Evolutionary conservation across 2,888 invertebrate species (phyloP), one percentile per base, ranked within the genome.

Genomic region (Osmoderma eremita): DNA sequence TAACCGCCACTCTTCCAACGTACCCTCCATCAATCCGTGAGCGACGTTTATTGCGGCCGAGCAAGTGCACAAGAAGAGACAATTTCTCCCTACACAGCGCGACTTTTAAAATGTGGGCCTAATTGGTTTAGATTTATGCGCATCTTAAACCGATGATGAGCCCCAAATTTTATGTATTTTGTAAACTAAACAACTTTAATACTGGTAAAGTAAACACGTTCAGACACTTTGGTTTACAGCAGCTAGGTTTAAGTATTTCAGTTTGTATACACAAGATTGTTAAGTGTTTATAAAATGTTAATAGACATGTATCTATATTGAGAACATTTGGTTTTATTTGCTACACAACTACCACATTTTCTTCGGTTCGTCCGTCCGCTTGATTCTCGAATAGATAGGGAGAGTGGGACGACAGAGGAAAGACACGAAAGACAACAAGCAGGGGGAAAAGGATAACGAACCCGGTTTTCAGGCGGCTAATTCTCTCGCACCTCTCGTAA

Each of bases 251-350:
- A 78, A 80, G 79, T 79, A 79, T 79, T 79, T 74, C 76, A 75
- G 77, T 78, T 80, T 79, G 79, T 80, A 75, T 81, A 80, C 77
- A 78, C 78, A 78, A 73, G 74, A 74, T 74, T 74, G 75, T 77
- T 78, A 79, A 80, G 79, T 80, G 78, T 79, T 79, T 80, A 76
- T 74, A 75, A 67, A 75, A 79, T 76, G 76, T 75, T 79, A 80
- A 80, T 80, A 79, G 78, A 79, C 76, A 76, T 71, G 78, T 75
- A 76, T 80, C 77, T 79, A 78, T 77, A 78, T 77, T 73, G 76
- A 74, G 74, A 76, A 75, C 77, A 77, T 76, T 77, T 78, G 78
- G 77, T 76, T 73, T 70, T 70, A 71, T 70, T 71, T 71, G 71
- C 69, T 71, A 48, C 69, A 65, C 56, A 67, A 69, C 67, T 69